phyloP scores from a whole-genome alignment of 1,140 invertebrate species.

The Ceratosolen solmsi region DNA sequence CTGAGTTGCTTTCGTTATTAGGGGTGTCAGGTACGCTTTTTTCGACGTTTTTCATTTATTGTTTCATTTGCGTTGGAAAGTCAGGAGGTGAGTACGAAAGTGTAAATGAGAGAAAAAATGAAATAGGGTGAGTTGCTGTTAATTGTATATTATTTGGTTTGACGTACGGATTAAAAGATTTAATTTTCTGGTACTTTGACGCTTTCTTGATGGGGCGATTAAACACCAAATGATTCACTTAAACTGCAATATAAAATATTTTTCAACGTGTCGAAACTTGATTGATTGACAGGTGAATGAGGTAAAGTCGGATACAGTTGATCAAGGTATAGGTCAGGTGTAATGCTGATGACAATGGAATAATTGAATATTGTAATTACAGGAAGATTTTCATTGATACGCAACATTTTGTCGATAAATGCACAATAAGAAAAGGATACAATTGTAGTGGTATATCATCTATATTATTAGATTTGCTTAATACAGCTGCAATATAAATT shows the following conservation, averaged over 20 bases:
- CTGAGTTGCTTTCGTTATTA: background rate
- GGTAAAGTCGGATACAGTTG: background rate
- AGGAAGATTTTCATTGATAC: background rate
- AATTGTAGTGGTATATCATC: too few species aligned
- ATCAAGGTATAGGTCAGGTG: background rate
- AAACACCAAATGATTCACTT: constrained; percentile 20
- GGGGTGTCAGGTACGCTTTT: constrained; percentile 5
- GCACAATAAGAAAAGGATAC: too few species aligned
- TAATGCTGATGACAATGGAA: background rate
- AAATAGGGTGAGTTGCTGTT: background rate
- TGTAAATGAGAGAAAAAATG: background rate
- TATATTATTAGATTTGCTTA: too few species aligned
- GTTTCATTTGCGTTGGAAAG: background rate
- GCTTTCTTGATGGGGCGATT: background rate
- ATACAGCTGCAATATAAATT: too few species aligned
- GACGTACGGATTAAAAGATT: constrained; percentile 35
- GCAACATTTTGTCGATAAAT: background rate
- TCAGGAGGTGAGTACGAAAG: background rate
- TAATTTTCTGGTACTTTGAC: constrained; percentile 22
- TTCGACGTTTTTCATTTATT: background rate
- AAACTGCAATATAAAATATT: background rate
- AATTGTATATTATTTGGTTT: constrained; percentile 14
- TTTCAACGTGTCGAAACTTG: background rate
- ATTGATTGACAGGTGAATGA: constrained; percentile 21
- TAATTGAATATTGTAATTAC: background rate